phyloP scores from a whole-genome alignment of 1,140 invertebrate genomes.

The Stegodyphus dumicola region DNA sequence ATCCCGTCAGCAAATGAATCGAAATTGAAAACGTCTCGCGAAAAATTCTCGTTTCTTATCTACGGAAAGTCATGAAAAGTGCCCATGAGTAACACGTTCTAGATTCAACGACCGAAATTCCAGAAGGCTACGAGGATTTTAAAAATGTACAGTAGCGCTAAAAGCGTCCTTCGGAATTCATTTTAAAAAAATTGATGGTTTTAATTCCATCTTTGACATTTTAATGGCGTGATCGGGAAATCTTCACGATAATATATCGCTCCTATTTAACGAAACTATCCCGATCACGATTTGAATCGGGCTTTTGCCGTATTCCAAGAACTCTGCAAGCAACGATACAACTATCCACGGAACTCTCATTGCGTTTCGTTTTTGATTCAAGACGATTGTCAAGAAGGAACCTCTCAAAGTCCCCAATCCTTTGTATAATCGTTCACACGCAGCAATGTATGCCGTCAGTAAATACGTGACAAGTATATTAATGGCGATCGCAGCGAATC shows the following conservation, averaged over 20 bases:
- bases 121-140: not conserved
- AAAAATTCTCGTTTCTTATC: not conserved
- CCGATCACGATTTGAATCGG: not conserved
- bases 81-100: not conserved
- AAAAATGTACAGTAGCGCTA: not conserved
- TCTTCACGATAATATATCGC: not conserved
- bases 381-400: not conserved
- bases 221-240: not conserved
- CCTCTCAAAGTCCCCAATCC: not conserved
- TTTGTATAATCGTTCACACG: not conserved
- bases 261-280: not conserved
- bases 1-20: not conserved
- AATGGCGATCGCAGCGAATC: not conserved
- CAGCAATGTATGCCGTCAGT: conserved; percentile 7
- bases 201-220: not conserved
- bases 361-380: conserved; percentile 1
- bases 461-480: not conserved
- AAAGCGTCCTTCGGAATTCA: not conserved
- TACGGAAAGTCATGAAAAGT: conserved; percentile 12
- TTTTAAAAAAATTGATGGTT: not conserved
- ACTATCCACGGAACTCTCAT: not conserved
- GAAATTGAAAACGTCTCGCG: not conserved
- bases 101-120: not conserved
- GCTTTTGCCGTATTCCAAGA: conserved; percentile 1
- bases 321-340: not conserved